Base-by-base conservation (phyloP, 2,888 invertebrate genomes). In the Hoplodrina ambigua region DNA sequence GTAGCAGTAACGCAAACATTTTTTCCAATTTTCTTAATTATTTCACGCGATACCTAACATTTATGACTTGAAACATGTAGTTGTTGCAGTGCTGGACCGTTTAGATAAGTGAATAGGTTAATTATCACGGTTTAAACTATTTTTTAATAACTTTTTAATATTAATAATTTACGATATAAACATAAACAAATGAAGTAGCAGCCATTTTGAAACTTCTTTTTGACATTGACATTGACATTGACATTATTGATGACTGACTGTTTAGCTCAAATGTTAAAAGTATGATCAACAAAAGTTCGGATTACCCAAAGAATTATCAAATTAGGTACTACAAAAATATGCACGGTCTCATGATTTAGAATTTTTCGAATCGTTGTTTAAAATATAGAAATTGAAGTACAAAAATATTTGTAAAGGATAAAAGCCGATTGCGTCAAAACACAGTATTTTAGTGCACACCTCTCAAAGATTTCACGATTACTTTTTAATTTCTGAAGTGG, bases 1-100 rank as follows among this genome's bases (percentile, higher is more conserved):
- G 8, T 15, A 84, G 33, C 0, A 84, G 68, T 63, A 84, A 41
- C 19, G 84, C 84, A 30, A 84, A 65, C 84, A 84, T 84, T 75
- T 71, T 83, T 52, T 49, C 5, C 0, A 59, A 2, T 60, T 78
- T 60, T 54, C 19, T 30, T 8, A 5, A 10, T 41, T 54, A 53
- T 60, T 73, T 55, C 20, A 69, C 66, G 55, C 17, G 19, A 58
- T 50, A 19, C 4, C 13, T 20, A 33, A 41, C 8, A 49, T 59
- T 63, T 59, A 72, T 80, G 30, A 66, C 56, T 72, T 76, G 19
- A 57, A 53, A 54, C 44, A 49, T 58, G 0, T 64, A 64, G 61
- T 37, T 58, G 10, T 30, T 57, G 37, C 54, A 17, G 0, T n/a
- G 0, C n/a, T 49, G 1, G 2, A 49, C 17, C 11, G 33, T 20